Evolutionary conservation across 1,140 invertebrate species (phyloP), one percentile per base, ranked within the genome.

Genomic region (Lepidurus packardi): DNA sequence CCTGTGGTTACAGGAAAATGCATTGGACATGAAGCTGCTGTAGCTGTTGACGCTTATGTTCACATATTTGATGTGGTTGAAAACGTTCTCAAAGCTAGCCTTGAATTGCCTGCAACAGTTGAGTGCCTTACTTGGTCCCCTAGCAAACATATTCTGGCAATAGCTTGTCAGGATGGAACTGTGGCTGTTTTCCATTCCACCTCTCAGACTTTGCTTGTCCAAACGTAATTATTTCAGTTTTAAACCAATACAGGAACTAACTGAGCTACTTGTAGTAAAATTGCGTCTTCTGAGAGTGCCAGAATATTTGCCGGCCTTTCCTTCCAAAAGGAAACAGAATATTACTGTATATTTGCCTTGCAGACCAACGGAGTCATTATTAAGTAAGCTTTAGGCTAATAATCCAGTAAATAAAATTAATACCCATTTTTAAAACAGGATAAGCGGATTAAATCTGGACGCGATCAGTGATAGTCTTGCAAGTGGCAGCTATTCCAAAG

Each of bases 21-120:
- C 11, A 43, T 73, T 41, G 78, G 42, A 13, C 42, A 78, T 16
- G 74, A 75, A 41, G 44, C 43, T 24, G 65, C 73, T 3, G n/a
- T 78, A 25, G 78, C 78, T 34, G 34, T 78, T 43, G 78, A 78
- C 43, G 73, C 43, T 21, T 74, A 75, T 41, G 44, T 34, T n/a
- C 78, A 78, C 43, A 45, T 78, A n/a, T 45, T 78, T 8, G 24
- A 43, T 6, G 78, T 75, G 21, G 75, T 45, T 11, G 44, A 43
- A 5, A 45, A 75, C 7, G 21, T 75, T 16, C 44, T 65, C 9
- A 65, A 65, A 65, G 53, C 53, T 65, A 65, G 53, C 53, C 53
- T 65, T n/a, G 9, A 65, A 4, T 65, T 65, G 8, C 53, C 53
- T 65, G 53, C 53, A 4, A 65, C n/a, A 13, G 53, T 65, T 65